Evolutionary conservation across 2,888 invertebrate species (phyloP).

Genomic region (Alloplasta piceator): DNA sequence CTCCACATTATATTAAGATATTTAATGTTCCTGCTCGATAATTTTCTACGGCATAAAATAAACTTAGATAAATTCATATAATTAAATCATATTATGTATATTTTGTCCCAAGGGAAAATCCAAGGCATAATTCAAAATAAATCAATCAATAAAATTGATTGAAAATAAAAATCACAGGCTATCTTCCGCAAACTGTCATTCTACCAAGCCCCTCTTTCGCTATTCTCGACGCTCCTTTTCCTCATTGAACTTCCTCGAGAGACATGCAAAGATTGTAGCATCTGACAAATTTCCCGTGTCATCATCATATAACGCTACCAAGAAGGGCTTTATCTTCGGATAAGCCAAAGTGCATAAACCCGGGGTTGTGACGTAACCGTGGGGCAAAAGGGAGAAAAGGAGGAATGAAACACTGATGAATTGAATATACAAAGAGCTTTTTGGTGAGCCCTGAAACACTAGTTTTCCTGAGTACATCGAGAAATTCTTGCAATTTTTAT

Average conservation of each 20-base stretch:
- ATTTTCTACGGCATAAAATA: too few species aligned
- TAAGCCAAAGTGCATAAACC: slow-evolving; percentile 72
- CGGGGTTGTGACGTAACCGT: background rate
- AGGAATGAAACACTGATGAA: background rate
- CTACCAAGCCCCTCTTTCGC: background rate
- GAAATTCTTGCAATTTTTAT: background rate
- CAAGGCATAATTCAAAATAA: too few species aligned
- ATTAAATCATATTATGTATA: too few species aligned
- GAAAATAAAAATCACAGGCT: background rate
- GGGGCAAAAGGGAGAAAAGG: slow-evolving; percentile 8
- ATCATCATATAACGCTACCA: slow-evolving; percentile 31
- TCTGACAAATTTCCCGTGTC: slow-evolving; percentile 8
- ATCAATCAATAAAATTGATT: too few species aligned
- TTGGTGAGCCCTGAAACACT: too few species aligned
- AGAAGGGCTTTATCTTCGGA: slow-evolving; percentile 74
- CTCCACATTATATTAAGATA: too few species aligned
- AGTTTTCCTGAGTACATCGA: background rate
- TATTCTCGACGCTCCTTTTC: slow-evolving; percentile 12
- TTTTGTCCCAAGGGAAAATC: too few species aligned
- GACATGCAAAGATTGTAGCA: slow-evolving; percentile 18
- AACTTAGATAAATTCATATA: too few species aligned
- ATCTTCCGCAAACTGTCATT: background rate
- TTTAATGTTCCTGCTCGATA: too few species aligned
- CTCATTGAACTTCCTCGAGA: slow-evolving; percentile 17
- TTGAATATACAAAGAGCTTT: background rate